These are phyloP conservation scores for Arothron firmamentum DNA, from an alignment of 2,113 vertebrate genomes.

Conservation along the genomic window DNA sequence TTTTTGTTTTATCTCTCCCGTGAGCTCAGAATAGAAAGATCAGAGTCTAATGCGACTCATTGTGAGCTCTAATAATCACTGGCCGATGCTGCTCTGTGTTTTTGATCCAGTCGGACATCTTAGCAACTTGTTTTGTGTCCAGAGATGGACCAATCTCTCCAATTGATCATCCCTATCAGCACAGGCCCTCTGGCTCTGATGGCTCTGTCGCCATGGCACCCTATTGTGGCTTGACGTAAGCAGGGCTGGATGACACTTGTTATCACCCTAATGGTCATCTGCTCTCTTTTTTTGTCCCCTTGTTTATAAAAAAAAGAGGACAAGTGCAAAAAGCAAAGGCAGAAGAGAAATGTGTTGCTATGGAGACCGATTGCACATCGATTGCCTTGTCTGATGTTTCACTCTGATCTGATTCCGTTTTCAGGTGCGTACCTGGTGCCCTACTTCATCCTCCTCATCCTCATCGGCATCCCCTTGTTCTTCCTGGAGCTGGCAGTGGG, in stretches of 20 bases:
- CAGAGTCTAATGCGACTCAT: neutral
- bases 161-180: slow-evolving; percentile 15
- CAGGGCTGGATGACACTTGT: slow-evolving; percentile 37
- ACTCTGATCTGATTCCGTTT: neutral
- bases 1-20: too few species aligned
- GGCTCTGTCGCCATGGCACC: slow-evolving; percentile 65
- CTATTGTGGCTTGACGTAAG: slow-evolving; percentile 55
- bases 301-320: slow-evolving; percentile 6
- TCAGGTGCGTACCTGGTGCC: slow-evolving; percentile 95
- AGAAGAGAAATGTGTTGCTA: slow-evolving; percentile 2
- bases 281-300: slow-evolving; percentile 11
- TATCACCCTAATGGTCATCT: slow-evolving; percentile 32
- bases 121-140: slow-evolving; percentile 20
- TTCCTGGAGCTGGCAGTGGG: slow-evolving; percentile 97
- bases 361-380: too few species aligned
- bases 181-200: slow-evolving; percentile 29
- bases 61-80: too few species aligned
- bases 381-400: too few species aligned
- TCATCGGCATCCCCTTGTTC: slow-evolving; percentile 94
- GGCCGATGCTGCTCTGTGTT: slow-evolving; percentile 4
- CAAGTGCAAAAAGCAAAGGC: neutral
- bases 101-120: slow-evolving; percentile 30
- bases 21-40: too few species aligned
- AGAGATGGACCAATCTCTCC: slow-evolving; percentile 12
- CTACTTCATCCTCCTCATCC: slow-evolving; percentile 90